Evolutionary conservation across 2,113 vertebrate genomes (phyloP), one percentile per base, ranked within the genome.

Genomic region (Triplophysa tibetana): DNA sequence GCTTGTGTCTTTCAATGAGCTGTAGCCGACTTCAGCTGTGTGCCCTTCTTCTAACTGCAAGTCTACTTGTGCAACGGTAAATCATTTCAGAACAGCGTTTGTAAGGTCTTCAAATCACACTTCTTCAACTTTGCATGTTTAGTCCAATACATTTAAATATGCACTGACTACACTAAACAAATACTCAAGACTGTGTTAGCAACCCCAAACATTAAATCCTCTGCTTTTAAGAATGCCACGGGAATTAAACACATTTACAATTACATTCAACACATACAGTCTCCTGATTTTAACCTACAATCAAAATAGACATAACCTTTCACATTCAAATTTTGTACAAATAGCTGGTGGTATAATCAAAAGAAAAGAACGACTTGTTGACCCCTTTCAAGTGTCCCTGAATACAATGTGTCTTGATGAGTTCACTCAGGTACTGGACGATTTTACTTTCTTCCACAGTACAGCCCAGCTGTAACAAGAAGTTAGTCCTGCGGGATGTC

Each of bases 261-360:
- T 75, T 78, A 85, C 85, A 81, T 79, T 85, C 70, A 77, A 60
- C 48, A 67, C 33, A 73, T 75, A 84, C 81, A 64, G 54, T 82
- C 78, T 77, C 75, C 81, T 79, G 70, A 14, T 43, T n/a, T 82
- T 60, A 75, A 78, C 63, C 76, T 68, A 80, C 33, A 66, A 52
- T 64, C 23, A 21, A 43, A 63, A 11, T 4, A 68, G 52, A 56
- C 41, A 21, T 29, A n/a, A 84, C 16, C 84, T 66, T 0, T 23
- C 3, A 8, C 56, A 38, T 81, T 93, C 91, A 99, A 90, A 99
- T 98, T 90, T 98, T 99, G 91, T 97, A 98, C 91, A 98, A 94
- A 94, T 94, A 91, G 91, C 96, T 98, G 91, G 94, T 95, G 81
- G 95, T 93, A 1, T 99, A 99, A 91, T 95, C 94, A 89, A 98